phyloP scores from a whole-genome alignment of 2,113 vertebrate species.

The Chloroceryle aenea region DNA sequence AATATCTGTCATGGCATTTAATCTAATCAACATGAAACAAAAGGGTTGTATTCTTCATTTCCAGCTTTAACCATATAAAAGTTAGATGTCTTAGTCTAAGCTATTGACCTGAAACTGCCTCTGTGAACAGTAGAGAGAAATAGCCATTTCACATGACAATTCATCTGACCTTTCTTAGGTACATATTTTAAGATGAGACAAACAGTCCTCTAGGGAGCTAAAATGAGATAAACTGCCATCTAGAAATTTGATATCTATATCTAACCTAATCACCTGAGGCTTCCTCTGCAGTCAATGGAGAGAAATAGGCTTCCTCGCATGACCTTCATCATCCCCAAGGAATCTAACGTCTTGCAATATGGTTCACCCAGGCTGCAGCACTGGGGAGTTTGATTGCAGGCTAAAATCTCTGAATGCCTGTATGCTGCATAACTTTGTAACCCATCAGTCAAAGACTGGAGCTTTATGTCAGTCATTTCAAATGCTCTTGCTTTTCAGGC shows the following conservation, averaged over 20 bases:
- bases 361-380: background rate
- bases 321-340: background rate
- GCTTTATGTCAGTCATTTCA: background rate
- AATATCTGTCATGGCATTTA: background rate
- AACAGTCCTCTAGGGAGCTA: slow-evolving; percentile 24
- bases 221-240: slow-evolving; percentile 47
- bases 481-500: rapidly evolving
- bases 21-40: background rate
- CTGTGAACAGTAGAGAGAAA: slow-evolving; percentile 9
- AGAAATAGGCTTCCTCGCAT: background rate
- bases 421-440: background rate
- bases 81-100: background rate
- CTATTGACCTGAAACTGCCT: slow-evolving; percentile 20
- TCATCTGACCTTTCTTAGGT: slow-evolving; percentile 53
- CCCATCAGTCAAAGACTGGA: background rate
- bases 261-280: slow-evolving; percentile 41
- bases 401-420: background rate
- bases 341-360: background rate
- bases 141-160: slow-evolving; percentile 18
- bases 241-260: slow-evolving; percentile 49
- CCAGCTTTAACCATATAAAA: slow-evolving; percentile 2
- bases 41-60: background rate
- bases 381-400: background rate
- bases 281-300: slow-evolving; percentile 19
- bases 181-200: slow-evolving; percentile 33